phyloP scores from a whole-genome alignment of 2,113 vertebrate species.

The Eretmochelys imbricata region DNA sequence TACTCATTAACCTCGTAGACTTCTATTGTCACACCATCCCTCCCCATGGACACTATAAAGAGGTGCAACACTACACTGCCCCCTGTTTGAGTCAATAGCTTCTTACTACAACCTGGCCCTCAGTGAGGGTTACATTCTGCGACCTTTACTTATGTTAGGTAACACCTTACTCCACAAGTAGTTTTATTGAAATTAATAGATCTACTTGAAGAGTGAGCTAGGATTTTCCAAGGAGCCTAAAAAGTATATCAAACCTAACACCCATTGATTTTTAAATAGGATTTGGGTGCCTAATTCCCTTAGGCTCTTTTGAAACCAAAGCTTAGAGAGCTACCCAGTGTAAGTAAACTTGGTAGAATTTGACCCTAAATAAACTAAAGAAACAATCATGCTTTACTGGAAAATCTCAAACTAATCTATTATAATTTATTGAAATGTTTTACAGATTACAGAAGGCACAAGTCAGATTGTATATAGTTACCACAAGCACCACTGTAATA shows the following conservation, averaged over 20 bases:
- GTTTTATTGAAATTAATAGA: neutral
- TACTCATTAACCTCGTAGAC: too few relatives aligned
- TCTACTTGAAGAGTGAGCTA: neutral
- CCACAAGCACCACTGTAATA: neutral
- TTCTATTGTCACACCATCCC: too few relatives aligned
- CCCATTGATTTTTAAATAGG: neutral
- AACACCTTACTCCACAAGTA: too few relatives aligned
- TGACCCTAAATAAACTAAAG: neutral
- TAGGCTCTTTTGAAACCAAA: neutral
- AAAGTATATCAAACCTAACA: too few relatives aligned
- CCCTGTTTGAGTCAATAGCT: too few relatives aligned
- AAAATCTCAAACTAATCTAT: neutral
- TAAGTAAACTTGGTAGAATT: neutral
- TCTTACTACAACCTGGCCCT: too few relatives aligned
- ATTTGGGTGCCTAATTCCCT: neutral
- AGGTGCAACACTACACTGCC: too few relatives aligned
- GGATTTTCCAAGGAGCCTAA: neutral
- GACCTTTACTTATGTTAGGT: too few relatives aligned
- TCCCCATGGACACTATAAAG: too few relatives aligned
- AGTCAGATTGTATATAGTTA: neutral
- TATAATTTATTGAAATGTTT: rapidly evolving
- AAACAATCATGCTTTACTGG: neutral
- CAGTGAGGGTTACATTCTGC: too few relatives aligned
- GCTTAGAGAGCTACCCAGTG: rapidly evolving
- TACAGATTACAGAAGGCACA: rapidly evolving